Evolutionary conservation across 1,140 invertebrate species (phyloP).

Genomic region (Bombus polaris): DNA sequence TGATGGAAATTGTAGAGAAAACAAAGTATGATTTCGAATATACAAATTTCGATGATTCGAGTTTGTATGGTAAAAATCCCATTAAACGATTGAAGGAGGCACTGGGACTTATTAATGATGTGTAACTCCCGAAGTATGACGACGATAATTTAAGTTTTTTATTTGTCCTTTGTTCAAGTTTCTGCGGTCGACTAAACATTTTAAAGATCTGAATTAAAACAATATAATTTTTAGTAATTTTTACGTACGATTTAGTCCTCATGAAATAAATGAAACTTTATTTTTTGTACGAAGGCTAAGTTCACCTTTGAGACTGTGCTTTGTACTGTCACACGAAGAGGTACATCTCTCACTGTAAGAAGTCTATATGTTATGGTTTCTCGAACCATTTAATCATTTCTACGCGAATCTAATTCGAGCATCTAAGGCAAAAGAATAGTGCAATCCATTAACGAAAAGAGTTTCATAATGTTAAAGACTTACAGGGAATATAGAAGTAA

Average conservation of each 20-base stretch:
- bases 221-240: neutral
- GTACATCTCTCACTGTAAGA: conserved; percentile 4
- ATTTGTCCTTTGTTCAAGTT: neutral
- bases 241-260: neutral
- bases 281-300: neutral
- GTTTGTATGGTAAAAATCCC: conserved; percentile 63
- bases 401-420: conserved; percentile 16
- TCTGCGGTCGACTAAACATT: neutral
- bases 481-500: neutral
- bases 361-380: conserved; percentile 14
- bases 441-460: neutral
- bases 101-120: conserved; percentile 46
- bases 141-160: conserved; percentile 28
- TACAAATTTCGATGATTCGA: conserved; percentile 27
- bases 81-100: conserved; percentile 42
- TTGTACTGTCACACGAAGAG: neutral
- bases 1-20: conserved; percentile 53
- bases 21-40: conserved; percentile 24
- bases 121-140: conserved; percentile 50
- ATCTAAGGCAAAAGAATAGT: neutral
- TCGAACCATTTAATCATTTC: conserved; percentile 29
- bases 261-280: neutral
- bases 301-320: neutral
- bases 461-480: neutral
- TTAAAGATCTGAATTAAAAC: fast-evolving